Evolutionary conservation across 1,140 invertebrate genomes (phyloP), one percentile per base, ranked within the genome.

Genomic region (Drosophila ironensis): DNA sequence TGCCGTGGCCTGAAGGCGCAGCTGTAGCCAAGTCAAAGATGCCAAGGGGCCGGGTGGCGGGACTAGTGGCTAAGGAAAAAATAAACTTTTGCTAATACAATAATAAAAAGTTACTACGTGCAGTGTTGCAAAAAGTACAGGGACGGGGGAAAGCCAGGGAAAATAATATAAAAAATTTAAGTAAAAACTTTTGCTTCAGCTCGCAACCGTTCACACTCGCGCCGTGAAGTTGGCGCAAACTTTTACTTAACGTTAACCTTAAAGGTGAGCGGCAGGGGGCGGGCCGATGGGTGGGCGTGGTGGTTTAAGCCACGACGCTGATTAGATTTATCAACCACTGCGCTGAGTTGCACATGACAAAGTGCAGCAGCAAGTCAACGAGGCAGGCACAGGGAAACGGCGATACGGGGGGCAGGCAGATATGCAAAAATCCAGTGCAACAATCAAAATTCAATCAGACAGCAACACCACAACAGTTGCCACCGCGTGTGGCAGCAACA

Each of bases 361-460:
- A 59, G 56, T 64, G 59, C 37, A 47, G 16, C 8, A 17, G 24
- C 2, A 6, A 8, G 4, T n/a, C 8, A 8, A 7, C 4, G n/a
- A n/a, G n/a, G n/a, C n/a, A n/a, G 1, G 11, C 30, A 33, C n/a
- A 4, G n/a, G 11, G 30, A n/a, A 33, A 11, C n/a, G 4, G 30
- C 30, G 14, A 4, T 12, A 4, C 1, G 2, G 14, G 9, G 11
- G n/a, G 12, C 0, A 40, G 5, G 30, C 33, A 66, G 47, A 72
- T 70, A 84, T 82, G 57, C 73, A 73, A 73, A 82, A 84, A 67
- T 54, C 53, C 40, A 51, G 57, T 28, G 42, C 63, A 84, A 71
- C 78, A 78, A 84, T 84, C 80, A 74, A 74, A 84, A 84, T 74
- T 61, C 80, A 78, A 84, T 84, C 80, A 78, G 73, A 71, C 80